Evolutionary conservation across 2,797 vertebrate species (phyloP), one percentile per base, ranked within the genome.

Genomic region (Kryptopterus vitreolus): DNA sequence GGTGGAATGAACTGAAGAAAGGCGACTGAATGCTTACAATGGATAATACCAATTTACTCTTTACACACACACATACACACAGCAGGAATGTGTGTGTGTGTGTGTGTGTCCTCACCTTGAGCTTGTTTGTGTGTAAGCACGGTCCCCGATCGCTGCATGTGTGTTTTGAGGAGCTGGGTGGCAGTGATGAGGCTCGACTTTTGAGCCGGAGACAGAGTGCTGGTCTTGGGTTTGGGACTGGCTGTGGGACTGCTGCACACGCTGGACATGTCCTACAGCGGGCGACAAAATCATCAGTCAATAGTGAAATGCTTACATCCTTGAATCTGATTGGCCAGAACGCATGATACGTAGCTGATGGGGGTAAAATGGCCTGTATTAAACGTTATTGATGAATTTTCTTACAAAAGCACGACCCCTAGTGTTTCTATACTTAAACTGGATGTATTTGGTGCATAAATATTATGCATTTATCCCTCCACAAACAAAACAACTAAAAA

Each of bases 191-290:
- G 95, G 86, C 93, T 94, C 82, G 95, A 93, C 87, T 98, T 99
- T 91, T 97, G 97, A 24, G 94, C 89, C 0, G 96, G 95, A 48
- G 96, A 90, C 86, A 96, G 86, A 0, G 95, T 89, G 0, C 94
- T 93, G 12, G 95, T 92, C 90, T 97, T 98, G 53, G 96, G 94
- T 91, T 99, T 99, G 78, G 97, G 98, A 88, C 97, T 98, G 48
- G 96, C 98, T 0, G 96, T 96, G 68, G 97, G 97, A 88, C 98
- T 98, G 89, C 97, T 99, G 87, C 96, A 98, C 76, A 99, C 96
- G 6, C 98, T 98, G 79, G 97, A 99, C 57, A 98, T 88, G 88
- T 99, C 97, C 98, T 99, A 86, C 68, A 80, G 43, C n/a, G 7
- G 52, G 12, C 35, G 2, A 53, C 33, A 59, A 5, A 62, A 52